Evolutionary conservation across 2,113 vertebrate species (phyloP), one percentile per base, ranked within the genome.

Genomic region (Macquaria ambigua): DNA sequence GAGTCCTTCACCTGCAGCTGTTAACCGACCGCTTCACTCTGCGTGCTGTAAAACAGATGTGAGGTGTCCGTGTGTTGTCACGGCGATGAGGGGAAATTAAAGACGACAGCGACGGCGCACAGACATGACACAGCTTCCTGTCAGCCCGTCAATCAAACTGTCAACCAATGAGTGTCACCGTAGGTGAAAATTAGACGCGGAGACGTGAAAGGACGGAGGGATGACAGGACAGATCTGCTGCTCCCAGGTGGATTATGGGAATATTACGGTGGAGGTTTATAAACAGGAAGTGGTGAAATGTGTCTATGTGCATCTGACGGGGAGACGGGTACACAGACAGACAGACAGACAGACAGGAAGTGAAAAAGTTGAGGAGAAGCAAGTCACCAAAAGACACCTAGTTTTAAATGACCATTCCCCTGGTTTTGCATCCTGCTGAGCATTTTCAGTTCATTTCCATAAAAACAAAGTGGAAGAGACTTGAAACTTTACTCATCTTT

Each of bases 111-210:
- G 15, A 73, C 68, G 53, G 69, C 46, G 79, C 61, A 14, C 74
- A 8, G 77, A 71, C 71, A 55, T 53, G 62, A 81, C 91, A 71
- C 55, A 28, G 39, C 79, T 85, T 90, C 87, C 87, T 83, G 93
- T 88, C 85, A 89, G 79, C 77, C 83, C 12, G 89, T 90, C 93
- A 87, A 87, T 93, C 93, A 91, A 85, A 11, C 74, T 91, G 92
- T 87, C 88, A 82, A 23, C 86, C 82, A 83, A 89, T 83, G 72
- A 83, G 82, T 88, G 87, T 87, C 90, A 85, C 31, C 64, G 75
- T 55, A 81, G 92, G 86, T 81, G 74, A 53, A 77, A 82, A 58
- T 83, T 63, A 82, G 83, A 87, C 18, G 34, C 1, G 43, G 43
- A 39, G 84, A 87, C 58, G 28, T 39, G 39, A 82, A 18, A 62